Conservation (phyloP, 2,888 invertebrate species). For the Drosophila pseudotalamancana region DNA sequence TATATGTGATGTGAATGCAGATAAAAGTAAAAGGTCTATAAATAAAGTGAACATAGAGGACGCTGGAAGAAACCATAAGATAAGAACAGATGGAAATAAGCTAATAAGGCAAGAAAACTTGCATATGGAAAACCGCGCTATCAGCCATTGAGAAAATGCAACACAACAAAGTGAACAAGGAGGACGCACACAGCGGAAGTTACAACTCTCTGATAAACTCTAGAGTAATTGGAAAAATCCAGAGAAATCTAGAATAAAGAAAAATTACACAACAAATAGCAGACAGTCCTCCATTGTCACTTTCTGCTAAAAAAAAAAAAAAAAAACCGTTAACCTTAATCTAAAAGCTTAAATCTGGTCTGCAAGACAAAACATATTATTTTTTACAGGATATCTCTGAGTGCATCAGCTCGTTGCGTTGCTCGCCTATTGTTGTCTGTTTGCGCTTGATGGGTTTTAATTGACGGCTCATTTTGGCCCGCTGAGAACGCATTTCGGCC, state of each 20-base stretch:
- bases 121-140: too few relatives aligned
- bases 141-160: too few relatives aligned
- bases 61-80: not conserved
- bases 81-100: too few relatives aligned
- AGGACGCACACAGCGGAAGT: too few relatives aligned
- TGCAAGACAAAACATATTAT: not conserved
- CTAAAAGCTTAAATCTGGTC: not conserved
- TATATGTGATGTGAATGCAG: too few relatives aligned
- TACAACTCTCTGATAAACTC: too few relatives aligned
- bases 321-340: not conserved
- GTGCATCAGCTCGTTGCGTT: not conserved
- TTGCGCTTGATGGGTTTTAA: slow-evolving; percentile 62
- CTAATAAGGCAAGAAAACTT: not conserved
- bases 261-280: not conserved
- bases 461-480: slow-evolving; percentile 69
- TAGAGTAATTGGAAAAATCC: too few relatives aligned
- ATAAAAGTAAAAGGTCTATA: not conserved
- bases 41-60: not conserved
- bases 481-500: slow-evolving; percentile 1
- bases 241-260: too few relatives aligned
- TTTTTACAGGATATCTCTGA: slow-evolving; percentile 14
- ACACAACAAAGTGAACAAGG: too few relatives aligned
- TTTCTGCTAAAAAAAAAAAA: not conserved
- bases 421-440: not conserved
- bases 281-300: not conserved